A percentile compares a stretch with the other conserved stretches of the same genome.
Evolutionary conservation across 2,113 vertebrate genomes (phyloP).

Genomic region (Furnarius figulus): DNA sequence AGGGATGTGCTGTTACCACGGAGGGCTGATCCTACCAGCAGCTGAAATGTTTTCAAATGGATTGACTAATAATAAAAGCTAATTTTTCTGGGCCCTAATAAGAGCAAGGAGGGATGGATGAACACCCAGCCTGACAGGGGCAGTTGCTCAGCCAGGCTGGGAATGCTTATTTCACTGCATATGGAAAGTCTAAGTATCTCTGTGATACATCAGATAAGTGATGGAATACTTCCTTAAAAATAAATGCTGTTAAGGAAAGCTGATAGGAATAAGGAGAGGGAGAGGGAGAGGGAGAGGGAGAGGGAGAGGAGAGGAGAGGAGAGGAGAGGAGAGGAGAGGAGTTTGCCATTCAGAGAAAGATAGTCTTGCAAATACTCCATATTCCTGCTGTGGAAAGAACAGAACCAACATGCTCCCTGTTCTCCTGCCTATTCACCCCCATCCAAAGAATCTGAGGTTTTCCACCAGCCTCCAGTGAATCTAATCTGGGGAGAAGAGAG

Average conservation of each 20-base stretch:
- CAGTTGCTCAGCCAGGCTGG: accelerated
- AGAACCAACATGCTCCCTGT: not conserved
- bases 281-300: no score
- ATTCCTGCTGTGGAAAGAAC: not conserved
- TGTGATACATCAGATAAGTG: not conserved
- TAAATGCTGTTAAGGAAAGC: not conserved
- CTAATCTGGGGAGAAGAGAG: not conserved
- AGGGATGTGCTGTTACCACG: not conserved
- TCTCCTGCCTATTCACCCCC: not conserved
- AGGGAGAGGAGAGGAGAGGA: not conserved
- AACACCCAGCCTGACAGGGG: not conserved
- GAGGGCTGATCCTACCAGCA: not conserved
- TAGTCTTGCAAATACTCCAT: not conserved
- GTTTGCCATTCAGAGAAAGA: not conserved
- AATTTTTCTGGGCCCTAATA: not conserved
- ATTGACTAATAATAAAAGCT: not conserved
- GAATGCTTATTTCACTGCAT: not conserved
- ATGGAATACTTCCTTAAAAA: not conserved
- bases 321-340: not conserved
- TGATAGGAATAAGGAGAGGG: not conserved
- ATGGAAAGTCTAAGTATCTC: not conserved
- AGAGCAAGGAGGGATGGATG: not conserved
- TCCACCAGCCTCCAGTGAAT: not conserved
- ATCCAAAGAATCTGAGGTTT: not conserved
- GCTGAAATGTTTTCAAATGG: not conserved